These are phyloP conservation scores for Lagria hirta DNA, from an alignment of 2,888 invertebrate genomes.

Conservation along the genomic window DNA sequence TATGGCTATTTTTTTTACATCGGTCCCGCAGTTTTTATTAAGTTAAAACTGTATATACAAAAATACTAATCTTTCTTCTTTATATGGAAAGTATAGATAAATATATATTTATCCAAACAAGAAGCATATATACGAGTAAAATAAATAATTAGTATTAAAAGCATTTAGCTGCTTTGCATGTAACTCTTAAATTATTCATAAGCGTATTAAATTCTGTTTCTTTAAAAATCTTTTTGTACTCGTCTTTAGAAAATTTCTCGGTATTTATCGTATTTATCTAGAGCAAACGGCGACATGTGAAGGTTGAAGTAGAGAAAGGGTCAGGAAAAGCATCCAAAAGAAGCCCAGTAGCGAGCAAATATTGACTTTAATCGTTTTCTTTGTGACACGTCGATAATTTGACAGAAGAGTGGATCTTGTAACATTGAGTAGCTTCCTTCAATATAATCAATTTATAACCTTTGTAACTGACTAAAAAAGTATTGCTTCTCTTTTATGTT, in stretches of 20 bases:
- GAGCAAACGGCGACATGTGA: conserved; percentile 23
- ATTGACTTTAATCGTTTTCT: conserved; percentile 29
- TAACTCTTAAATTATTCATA: conserved; percentile 2
- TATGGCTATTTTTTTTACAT: too few species aligned
- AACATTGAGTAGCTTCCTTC: conserved; percentile 26
- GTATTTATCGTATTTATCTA: conserved; percentile 26
- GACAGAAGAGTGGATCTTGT: conserved; percentile 25
- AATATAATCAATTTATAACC: conserved; percentile 22
- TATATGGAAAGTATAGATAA: too few species aligned
- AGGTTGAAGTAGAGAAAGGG: conserved; percentile 23
- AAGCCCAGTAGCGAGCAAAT: conserved; percentile 25
- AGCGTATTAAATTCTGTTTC: conserved; percentile 6
- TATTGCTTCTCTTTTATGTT: conserved; percentile 5
- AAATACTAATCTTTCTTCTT: too few species aligned
- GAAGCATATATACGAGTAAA: too few species aligned
- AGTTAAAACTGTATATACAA: too few species aligned
- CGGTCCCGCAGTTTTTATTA: too few species aligned
- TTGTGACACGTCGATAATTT: conserved; percentile 28
- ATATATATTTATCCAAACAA: too few species aligned
- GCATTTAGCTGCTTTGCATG: too few species aligned
- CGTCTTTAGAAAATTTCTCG: conserved; percentile 12
- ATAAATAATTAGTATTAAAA: too few species aligned
- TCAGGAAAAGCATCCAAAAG: conserved; percentile 20
- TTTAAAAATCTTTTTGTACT: too few species aligned
- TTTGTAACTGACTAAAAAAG: conserved; percentile 12